Evolutionary conservation across 2,797 vertebrate genomes (phyloP), one percentile per base, ranked within the genome.

Genomic region (Xenops minutus): DNA sequence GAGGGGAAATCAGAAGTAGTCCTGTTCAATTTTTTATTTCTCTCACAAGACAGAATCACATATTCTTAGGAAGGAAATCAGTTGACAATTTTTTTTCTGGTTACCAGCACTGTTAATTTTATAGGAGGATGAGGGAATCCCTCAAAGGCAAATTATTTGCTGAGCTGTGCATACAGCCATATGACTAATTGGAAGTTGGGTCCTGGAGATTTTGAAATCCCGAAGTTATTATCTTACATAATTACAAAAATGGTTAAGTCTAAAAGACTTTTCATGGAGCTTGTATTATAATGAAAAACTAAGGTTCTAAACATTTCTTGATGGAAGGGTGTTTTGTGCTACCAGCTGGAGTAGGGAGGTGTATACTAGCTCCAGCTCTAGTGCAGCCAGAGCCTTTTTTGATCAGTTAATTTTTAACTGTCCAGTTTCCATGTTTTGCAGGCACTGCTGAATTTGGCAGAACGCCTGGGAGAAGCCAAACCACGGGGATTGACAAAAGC

Each of bases 401-500:
- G 52, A 73, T 49, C 52, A 80, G 4, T 58, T 18, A 24, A 32
- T 82, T 92, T 95, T 74, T 72, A 64, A 62, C 51, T 36, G 32
- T 48, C 27, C 23, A 4, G 8, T 95, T 89, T 27, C 34, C 14
- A 0, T 85, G 64, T 59, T 76, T 88, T 96, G 18, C 91, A 99
- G 99, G 99, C 99, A 61, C 97, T 99, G 91, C 95, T 99, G 97
- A 99, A 99, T 97, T 98, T 99, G 14, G 99, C 99, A 32, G 99
- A 99, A 97, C 98, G 99, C 91, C 96, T 99, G 4, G 99, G 99
- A 93, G 99, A 99, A 96, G 99, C 99, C 24, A 99, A 99, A 95
- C 99, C 99, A 71, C 98, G 99, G 43, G 99, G 99, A 74, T 92
- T 99, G 64, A 99, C 99, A 71, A 99, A 99, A 97, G 99, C 99